Base-by-base conservation (phyloP, 1,140 invertebrate species). In the Rhyzopertha dominica region DNA sequence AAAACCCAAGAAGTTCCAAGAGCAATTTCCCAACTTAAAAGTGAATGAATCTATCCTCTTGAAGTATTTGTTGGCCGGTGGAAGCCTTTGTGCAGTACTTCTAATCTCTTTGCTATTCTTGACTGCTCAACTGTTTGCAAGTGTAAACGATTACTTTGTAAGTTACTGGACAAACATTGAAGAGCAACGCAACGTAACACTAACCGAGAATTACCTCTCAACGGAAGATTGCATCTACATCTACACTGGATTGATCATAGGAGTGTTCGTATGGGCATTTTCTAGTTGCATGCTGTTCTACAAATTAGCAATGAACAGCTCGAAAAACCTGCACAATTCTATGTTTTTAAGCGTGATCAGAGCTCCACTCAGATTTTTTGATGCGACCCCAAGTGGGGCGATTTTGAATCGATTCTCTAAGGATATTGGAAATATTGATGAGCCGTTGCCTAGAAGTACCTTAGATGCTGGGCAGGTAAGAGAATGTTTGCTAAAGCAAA, bases 311-410 rank as follows among this genome's bases (percentile, higher is more conserved):
- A 78, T 85, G 66, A 62, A 68, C 3, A 72, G 81, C 25, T 85
- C 82, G 2, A 74, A 79, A 40, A 74, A 70, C 26, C 60, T 88
- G 1, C 85, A 88, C 61, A 77, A 85, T 49, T 65, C 59, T 18
- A 81, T 84, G 70, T 87, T 88, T 60, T 54, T 61, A 16, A 70
- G 71, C 23, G 64, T 84, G 5, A 69, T 85, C 2, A 62, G 66
- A 22, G 69, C 73, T 0, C 63, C 81, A 0, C 90, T 93, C 84
- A 63, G 76, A 7, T 95, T 94, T 69, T 94, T 93, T 59, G 85
- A 94, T 55, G 75, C 73, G 1, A 94, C 88, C 67, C 83, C 87
- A 4, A 81, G 81, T 46, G 91, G 69, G 41, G 53, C 66, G 43
- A 59, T 57, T 43, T 47, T 68, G 8, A 68, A 68, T 41, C 51